These are phyloP conservation scores for Meliscaeva auricollis DNA, from an alignment of 2,888 invertebrate species.

Conservation along the genomic window DNA sequence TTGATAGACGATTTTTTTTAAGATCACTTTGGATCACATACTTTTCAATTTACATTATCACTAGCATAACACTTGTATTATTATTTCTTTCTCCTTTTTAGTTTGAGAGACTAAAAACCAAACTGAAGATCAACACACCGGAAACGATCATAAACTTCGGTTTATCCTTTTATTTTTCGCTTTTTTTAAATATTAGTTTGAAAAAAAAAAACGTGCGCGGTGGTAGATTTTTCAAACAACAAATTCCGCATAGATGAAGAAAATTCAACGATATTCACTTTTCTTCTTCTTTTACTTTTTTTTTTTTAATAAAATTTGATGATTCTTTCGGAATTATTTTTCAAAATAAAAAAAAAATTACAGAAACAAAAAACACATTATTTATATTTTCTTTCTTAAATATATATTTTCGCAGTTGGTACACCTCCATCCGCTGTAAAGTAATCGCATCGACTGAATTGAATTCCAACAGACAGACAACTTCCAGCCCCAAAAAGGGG, in stretches of 20 bases:
- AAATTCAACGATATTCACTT: conserved; percentile 50
- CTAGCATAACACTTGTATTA: conserved; percentile 34
- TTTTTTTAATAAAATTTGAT: conserved; percentile 1
- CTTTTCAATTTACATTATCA: conserved; percentile 71
- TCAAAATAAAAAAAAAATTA: conserved; percentile 34
- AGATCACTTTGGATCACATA: conserved; percentile 31
- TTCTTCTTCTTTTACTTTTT: not conserved
- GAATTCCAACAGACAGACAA: conserved; percentile 74
- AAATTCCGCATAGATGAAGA: conserved; percentile 29
- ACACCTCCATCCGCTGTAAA: conserved; percentile 84
- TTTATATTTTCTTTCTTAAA: conserved; percentile 67
- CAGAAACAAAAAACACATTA: conserved; percentile 63
- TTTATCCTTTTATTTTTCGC: too few species aligned
- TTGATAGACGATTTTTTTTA: not conserved
- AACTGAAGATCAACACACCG: conserved; percentile 66
- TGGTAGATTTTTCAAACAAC: conserved; percentile 49
- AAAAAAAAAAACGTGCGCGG: conserved; percentile 47
- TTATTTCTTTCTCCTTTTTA: conserved; percentile 14
- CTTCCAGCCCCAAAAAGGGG: conserved; percentile 75
- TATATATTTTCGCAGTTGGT: conserved; percentile 77
- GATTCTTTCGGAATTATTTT: conserved; percentile 51
- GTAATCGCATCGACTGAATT: conserved; percentile 85
- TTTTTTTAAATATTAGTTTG: conserved; percentile 36
- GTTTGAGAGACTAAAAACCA: conserved; percentile 40
- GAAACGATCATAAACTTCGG: conserved; percentile 70